These are phyloP conservation scores for Campylomormyrus numenius DNA, from an alignment of 2,113 vertebrate species.

Conservation along the genomic window DNA sequence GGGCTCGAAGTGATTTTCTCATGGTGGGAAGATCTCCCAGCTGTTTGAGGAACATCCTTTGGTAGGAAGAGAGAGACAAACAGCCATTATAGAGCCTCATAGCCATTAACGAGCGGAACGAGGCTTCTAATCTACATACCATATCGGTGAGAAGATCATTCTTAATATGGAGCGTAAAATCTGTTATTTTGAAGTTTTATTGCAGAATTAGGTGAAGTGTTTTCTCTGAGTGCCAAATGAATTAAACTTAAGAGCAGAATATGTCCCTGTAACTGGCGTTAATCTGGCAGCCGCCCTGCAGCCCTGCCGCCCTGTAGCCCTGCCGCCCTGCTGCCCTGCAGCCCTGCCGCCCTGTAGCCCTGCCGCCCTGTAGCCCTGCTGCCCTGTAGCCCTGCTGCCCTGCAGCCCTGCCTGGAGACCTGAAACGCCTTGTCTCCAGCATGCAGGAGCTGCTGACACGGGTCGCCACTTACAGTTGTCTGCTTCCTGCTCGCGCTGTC, in stretches of 20 bases:
- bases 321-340: too few species aligned
- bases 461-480: slow-evolving; percentile 45
- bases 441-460: neutral
- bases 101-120: slow-evolving; percentile 36
- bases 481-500: slow-evolving; percentile 36
- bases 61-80: slow-evolving; percentile 31
- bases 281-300: neutral
- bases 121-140: neutral
- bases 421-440: neutral
- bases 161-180: neutral
- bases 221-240: neutral
- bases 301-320: neutral
- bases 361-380: too few species aligned
- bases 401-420: neutral
- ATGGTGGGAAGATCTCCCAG: slow-evolving; percentile 25
- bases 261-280: neutral
- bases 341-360: too few species aligned
- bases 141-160: neutral
- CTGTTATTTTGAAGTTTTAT: neutral
- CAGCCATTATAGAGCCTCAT: slow-evolving; percentile 29
- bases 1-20: slow-evolving; percentile 16
- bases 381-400: too few species aligned
- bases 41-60: slow-evolving; percentile 24
- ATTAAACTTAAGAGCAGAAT: neutral
- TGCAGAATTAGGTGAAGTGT: neutral